These are phyloP conservation scores for Caligus rogercresseyi DNA, from an alignment of 1,140 invertebrate species.

Conservation along the genomic window DNA sequence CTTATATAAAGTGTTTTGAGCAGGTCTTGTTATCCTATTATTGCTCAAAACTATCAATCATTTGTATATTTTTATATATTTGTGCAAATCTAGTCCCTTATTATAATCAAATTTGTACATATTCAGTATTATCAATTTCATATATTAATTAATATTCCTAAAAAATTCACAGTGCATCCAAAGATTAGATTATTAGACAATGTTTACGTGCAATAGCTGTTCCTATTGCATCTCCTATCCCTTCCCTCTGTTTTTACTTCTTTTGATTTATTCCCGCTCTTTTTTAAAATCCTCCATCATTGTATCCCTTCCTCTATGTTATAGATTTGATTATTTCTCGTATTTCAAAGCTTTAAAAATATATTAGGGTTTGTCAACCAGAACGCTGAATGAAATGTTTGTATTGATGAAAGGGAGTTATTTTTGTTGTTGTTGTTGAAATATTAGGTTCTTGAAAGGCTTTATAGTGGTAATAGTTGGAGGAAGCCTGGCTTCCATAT, in stretches of 20 bases:
- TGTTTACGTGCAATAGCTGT: neutral
- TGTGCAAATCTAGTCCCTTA: neutral
- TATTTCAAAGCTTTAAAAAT: neutral
- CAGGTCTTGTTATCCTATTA: too few relatives aligned
- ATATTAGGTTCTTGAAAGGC: too few relatives aligned
- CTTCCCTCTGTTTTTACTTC: neutral
- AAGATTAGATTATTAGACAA: neutral
- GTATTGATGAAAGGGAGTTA: neutral
- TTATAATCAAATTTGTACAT: neutral
- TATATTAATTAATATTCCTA: constrained; percentile 2
- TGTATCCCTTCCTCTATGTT: neutral
- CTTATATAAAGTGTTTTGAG: too few relatives aligned
- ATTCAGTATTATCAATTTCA: neutral
- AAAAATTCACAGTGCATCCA: neutral
- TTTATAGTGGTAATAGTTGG: too few relatives aligned
- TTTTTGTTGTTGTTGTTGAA: too few relatives aligned
- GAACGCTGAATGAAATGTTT: neutral
- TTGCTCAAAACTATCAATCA: too few relatives aligned
- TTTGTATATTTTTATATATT: neutral
- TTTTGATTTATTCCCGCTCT: neutral
- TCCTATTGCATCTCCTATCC: too few relatives aligned
- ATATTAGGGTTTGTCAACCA: neutral
- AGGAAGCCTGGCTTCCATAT: too few relatives aligned
- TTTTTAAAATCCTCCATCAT: neutral
- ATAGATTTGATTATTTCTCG: neutral